These are phyloP conservation scores for Sebastes schlegelii DNA, from an alignment of 2,113 vertebrate genomes.

Conservation along the genomic window DNA sequence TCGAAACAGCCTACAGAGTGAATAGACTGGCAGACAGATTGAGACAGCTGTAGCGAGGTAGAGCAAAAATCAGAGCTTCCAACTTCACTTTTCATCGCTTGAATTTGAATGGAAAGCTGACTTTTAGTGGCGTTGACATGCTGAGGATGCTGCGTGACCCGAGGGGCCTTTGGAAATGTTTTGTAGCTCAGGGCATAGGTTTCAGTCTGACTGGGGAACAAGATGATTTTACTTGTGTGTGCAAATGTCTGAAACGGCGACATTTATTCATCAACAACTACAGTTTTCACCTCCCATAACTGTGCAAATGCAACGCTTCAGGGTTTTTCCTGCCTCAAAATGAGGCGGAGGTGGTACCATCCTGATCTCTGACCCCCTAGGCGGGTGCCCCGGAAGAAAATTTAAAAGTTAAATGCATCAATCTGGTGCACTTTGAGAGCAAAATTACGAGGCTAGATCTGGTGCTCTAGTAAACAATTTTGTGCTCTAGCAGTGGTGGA, in stretches of 20 bases:
- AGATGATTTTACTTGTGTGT: not conserved
- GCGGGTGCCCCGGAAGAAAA: too few species aligned
- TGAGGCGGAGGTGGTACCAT: too few species aligned
- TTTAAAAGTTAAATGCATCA: too few species aligned
- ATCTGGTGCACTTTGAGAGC: too few species aligned
- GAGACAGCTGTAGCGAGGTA: not conserved
- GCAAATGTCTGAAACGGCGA: not conserved
- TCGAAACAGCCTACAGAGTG: slow-evolving; percentile 7
- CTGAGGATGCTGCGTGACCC: slow-evolving; percentile 10
- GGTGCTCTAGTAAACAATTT: too few species aligned
- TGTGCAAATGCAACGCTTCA: not conserved
- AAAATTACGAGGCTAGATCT: too few species aligned
- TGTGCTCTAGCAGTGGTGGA: too few species aligned
- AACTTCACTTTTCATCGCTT: slow-evolving; percentile 7
- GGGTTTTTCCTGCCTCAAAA: too few species aligned
- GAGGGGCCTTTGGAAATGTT: not conserved
- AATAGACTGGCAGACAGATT: slow-evolving; percentile 5
- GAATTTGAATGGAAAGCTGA: slow-evolving; percentile 30
- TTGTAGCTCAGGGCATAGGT: not conserved
- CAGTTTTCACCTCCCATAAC: not conserved
- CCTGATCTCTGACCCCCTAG: too few species aligned
- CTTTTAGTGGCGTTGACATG: not conserved
- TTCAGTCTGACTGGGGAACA: not conserved
- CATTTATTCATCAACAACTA: not conserved
- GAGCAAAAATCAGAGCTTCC: not conserved